phyloP scores from a whole-genome alignment of 2,113 vertebrate species.

The Sinocyclocheilus anophthalmus region DNA sequence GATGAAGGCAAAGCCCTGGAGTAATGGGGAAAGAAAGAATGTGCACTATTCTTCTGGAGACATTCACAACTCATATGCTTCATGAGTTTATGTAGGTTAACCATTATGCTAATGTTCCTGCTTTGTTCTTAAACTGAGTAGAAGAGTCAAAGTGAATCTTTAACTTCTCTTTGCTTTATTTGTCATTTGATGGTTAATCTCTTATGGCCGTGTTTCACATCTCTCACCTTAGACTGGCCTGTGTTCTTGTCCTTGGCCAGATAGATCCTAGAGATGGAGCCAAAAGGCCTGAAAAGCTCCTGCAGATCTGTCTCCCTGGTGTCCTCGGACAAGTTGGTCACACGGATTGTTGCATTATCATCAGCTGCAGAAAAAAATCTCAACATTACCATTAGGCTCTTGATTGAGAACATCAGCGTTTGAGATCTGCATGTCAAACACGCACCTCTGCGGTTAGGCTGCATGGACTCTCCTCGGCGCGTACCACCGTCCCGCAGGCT shows the following conservation, averaged over 20 bases:
- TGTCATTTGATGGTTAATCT: neutral
- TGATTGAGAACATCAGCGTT: neutral
- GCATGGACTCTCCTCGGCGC: conserved; percentile 92
- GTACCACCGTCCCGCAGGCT: conserved; percentile 88
- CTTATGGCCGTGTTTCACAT: neutral
- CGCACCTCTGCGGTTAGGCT: conserved; percentile 90
- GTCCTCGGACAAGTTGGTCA: conserved; percentile 97
- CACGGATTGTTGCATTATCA: conserved; percentile 95
- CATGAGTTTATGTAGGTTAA: neutral
- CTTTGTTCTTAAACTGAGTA: neutral
- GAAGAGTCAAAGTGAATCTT: neutral
- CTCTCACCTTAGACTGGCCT: conserved; percentile 90
- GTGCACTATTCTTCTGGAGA: neutral
- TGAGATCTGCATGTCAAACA: neutral
- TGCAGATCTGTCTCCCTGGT: conserved; percentile 95
- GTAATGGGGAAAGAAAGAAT: neutral
- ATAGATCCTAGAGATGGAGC: conserved; percentile 96
- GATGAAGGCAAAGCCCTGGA: conserved; percentile 96
- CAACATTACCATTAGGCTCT: neutral
- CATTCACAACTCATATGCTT: neutral
- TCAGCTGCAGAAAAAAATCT: conserved; percentile 75
- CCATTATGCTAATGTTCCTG: neutral
- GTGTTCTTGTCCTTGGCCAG: conserved; percentile 98
- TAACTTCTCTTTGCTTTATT: neutral
- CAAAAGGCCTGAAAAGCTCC: conserved; percentile 96